Evolutionary conservation across 1,140 invertebrate species (phyloP), one percentile per base, ranked within the genome.

Genomic region (Drosophila lini): DNA sequence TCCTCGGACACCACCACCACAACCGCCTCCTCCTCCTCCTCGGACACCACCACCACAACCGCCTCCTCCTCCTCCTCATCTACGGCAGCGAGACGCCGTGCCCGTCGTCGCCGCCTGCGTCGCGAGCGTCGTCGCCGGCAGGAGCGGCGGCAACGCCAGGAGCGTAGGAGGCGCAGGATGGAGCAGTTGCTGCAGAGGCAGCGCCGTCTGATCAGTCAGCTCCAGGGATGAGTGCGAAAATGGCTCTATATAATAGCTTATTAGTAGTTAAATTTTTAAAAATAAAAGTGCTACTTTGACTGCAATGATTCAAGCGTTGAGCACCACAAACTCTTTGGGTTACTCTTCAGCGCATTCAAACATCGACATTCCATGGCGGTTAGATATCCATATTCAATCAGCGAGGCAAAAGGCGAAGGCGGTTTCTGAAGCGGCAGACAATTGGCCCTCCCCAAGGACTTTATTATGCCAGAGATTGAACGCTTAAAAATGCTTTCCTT

Each of bases 401-500:
- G n/a, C n/a, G 48, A 25, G 22, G 22, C 16, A 5, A 32, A 34
- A 15, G 32, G 52, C 16, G 9, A 15, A 1, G 32, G 19, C 32
- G 44, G 47, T 75, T 75, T 56, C 47, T 59, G 36, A 53, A 32
- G 22, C 57, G 41, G 50, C 79, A 88, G 76, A 80, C 80, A 83
- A 82, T 86, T 86, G 82, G 78, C 75, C 61, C 69, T 88, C 80
- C 71, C 84, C 63, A 79, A 77, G 73, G 82, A 88, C 60, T 88
- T 70, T 79, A 86, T 86, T 88, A 80, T 86, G 71, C 71, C 67
- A 69, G 70, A 64, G 69, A 80, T 78, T 76, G 67, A 59, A 69
- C 71, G 81, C 81, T 81, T 78, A 86, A 86, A 85, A 85, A 85
- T 78, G 82, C 76, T 86, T 83, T 88, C 63, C 80, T 82, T 88